Conservation (phyloP, 2,888 invertebrate species). For the Strigamia transsilvanica region DNA sequence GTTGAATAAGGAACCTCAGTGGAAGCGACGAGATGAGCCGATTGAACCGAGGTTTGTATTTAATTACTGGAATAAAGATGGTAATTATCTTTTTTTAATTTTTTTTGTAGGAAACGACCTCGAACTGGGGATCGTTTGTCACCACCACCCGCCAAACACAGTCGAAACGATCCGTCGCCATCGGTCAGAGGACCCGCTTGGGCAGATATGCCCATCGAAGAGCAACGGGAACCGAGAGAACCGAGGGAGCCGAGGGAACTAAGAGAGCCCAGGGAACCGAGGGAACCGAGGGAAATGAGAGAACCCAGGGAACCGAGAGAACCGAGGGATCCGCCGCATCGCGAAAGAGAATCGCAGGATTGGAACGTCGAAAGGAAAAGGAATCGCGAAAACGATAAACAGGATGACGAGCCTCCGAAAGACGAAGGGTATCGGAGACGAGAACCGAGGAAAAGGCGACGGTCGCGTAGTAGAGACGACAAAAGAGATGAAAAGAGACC, state of each 20-base stretch:
- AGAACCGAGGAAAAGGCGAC: background rate
- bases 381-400: background rate
- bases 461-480: background rate
- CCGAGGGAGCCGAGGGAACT: background rate
- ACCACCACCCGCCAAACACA: constrained; percentile 1
- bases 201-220: background rate
- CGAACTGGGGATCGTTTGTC: constrained; percentile 21
- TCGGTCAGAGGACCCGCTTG: background rate
- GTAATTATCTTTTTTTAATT: background rate
- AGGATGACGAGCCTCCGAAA: background rate
- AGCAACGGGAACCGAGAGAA: background rate
- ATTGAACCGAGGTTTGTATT: too few relatives aligned
- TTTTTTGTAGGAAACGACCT: constrained; percentile 44
- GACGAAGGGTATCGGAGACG: background rate
- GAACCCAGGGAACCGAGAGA: background rate
- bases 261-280: background rate
- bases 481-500: background rate
- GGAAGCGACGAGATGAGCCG: background rate
- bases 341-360: background rate
- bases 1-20: background rate
- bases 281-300: background rate
- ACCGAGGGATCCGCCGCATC: background rate
- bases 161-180: background rate
- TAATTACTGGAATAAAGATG: too few relatives aligned
- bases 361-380: background rate